Evolutionary conservation across 2,797 vertebrate species (phyloP), one percentile per base, ranked within the genome.

Genomic region (Vultur gryphus): DNA sequence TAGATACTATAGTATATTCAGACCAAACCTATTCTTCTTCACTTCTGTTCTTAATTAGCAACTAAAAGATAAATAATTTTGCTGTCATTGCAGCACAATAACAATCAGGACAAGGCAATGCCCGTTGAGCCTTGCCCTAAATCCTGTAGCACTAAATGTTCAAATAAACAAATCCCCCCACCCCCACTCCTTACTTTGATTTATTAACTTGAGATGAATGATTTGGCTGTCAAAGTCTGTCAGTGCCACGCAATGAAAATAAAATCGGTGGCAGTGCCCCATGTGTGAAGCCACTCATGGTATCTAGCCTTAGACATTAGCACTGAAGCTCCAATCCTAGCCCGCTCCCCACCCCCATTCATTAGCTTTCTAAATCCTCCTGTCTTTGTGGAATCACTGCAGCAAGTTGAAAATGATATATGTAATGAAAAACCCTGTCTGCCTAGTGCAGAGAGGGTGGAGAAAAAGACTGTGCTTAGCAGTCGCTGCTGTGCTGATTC

Each of bases 321-420:
- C 65, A 69, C 54, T 33, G 54, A 73, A 87, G n/a, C 89, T 93
- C 64, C 87, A 92, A 19, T 81, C 72, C 92, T 43, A 82, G 85
- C 73, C 49, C 1, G 11, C 48, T 95, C 95, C 91, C 97, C 64
- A 83, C 92, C 92, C 87, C 95, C 94, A 82, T 97, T 97, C 97
- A 95, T 97, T 98, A 97, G 95, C 95, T 97, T 97, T 96, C 95
- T 96, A 95, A 96, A 97, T 97, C 95, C 93, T 94, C 92, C 91
- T 94, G 90, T 97, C 92, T 97, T 95, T 87, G 84, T 95, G 92
- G 95, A 95, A 72, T 97, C 95, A 87, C 95, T 91, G 88, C 75
- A 94, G 96, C 92, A 95, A 93, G 93, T 90, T 86, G 93, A 90
- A 96, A 91, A 89, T 95, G 96, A 97, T 97, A 61, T 91, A 95